Base-by-base conservation (phyloP, 2,888 invertebrate species). In the Amphipyra tragopoginis region DNA sequence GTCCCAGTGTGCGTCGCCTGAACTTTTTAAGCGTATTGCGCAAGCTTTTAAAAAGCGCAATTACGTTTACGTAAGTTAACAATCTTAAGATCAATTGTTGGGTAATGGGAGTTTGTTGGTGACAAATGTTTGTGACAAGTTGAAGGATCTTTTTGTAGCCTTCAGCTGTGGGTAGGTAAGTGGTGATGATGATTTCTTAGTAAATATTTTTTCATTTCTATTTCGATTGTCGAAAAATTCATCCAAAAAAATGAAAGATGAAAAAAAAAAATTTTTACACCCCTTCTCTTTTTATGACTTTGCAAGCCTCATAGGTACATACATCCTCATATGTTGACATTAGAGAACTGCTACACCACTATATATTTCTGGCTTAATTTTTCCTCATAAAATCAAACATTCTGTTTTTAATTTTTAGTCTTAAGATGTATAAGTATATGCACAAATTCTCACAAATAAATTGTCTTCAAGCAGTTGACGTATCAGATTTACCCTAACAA, bases 1-100 rank as follows among this genome's bases (percentile, higher is more conserved):
- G 3, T 10, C 13, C 48, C 72, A 56, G 45, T 42, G 45, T 65
- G 66, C 56, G 50, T 72, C 11, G 71, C 70, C 74, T 76, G 72
- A 77, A 81, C 81, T 82, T 83, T 72, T 79, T 73, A 77, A 66
- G 59, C 54, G 42, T 72, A 66, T 63, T 78, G 65, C 63, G 68
- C 66, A 65, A 74, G 58, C 49, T 62, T 69, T 61, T 72, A 49
- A 72, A 77, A 69, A 64, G 51, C 38, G 56, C 60, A 63, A 58
- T 60, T 48, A 52, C 55, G 48, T 71, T 66, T 75, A 60, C 57
- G 62, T 60, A 63, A 73, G 68, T 67, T 53, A 59, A 45, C 49
- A 66, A 53, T 58, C 57, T 50, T 52, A 11, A 52, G 38, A 69
- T 65, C 53, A 67, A 67, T 73, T 64, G 65, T 71, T 64, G 55